Evolutionary conservation across 2,797 vertebrate species (phyloP).

Genomic region (Erpetoichthys calabaricus): DNA sequence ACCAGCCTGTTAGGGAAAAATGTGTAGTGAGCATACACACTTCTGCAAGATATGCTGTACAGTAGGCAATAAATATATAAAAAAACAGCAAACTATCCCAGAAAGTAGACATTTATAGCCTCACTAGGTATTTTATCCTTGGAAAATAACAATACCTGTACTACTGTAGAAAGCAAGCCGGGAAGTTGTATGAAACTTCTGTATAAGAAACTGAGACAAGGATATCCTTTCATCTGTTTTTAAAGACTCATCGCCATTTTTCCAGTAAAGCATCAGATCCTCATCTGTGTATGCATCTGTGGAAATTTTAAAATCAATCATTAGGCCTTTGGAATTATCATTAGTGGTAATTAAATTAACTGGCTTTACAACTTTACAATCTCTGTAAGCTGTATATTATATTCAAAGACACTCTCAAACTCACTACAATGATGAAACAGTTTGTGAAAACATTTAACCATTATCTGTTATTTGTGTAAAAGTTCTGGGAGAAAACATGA

Average conservation of each 20-base stretch:
- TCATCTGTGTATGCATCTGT: constrained; percentile 92
- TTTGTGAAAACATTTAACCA: no score
- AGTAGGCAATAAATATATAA: neutral
- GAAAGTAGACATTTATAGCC: neutral
- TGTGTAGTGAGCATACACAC: neutral
- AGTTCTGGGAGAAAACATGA: no score
- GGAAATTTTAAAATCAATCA: neutral
- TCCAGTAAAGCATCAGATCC: constrained; percentile 94
- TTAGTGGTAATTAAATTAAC: no score
- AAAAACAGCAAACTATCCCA: neutral
- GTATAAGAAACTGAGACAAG: constrained; percentile 90
- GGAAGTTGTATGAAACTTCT: constrained; percentile 88
- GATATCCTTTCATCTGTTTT: constrained; percentile 87
- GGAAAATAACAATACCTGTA: constrained; percentile 53
- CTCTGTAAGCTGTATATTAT: no score
- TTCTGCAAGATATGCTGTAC: no score
- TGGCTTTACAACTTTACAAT: no score
- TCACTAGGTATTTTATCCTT: no score
- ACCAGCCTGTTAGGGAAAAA: constrained; percentile 65
- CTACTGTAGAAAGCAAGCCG: constrained; percentile 92
- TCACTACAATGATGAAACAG: no score
- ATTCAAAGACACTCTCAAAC: no score
- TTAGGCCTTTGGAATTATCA: no score
- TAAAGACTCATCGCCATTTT: constrained; percentile 82
- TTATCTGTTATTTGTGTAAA: no score